Percentiles rank a stretch among this genome's conserved stretches.
These are phyloP conservation scores for Aramus guarauna DNA, from an alignment of 2,113 vertebrate species.

Conservation along the genomic window DNA sequence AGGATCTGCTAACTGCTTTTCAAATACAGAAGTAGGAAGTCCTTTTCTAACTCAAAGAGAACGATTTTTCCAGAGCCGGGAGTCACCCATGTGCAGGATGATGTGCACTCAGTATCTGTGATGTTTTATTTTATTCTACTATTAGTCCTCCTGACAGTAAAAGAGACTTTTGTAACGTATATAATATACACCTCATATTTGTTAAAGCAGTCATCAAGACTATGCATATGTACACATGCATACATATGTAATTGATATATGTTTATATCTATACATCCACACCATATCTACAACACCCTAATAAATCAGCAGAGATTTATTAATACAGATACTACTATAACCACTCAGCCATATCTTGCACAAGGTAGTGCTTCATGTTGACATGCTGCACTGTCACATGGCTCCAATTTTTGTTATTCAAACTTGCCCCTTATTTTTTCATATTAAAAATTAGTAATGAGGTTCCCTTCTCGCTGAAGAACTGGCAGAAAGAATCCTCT, in stretches of 20 bases:
- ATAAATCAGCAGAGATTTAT: background rate
- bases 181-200: background rate
- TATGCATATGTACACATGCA: background rate
- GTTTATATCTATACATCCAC: background rate
- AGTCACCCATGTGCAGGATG: background rate
- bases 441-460: constrained; percentile 26
- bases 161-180: background rate
- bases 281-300: background rate
- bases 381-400: background rate
- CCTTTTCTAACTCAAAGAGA: background rate
- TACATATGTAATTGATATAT: background rate
- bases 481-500: background rate
- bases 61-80: background rate
- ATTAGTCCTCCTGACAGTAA: background rate
- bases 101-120: background rate
- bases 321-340: background rate
- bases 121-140: background rate
- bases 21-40: background rate
- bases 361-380: background rate
- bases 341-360: background rate
- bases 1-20: background rate
- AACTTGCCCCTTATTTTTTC: background rate
- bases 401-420: background rate
- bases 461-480: background rate
- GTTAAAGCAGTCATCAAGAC: background rate